Evolutionary conservation across 1,140 invertebrate species (phyloP).

Genomic region (Drosophila navojoa): DNA sequence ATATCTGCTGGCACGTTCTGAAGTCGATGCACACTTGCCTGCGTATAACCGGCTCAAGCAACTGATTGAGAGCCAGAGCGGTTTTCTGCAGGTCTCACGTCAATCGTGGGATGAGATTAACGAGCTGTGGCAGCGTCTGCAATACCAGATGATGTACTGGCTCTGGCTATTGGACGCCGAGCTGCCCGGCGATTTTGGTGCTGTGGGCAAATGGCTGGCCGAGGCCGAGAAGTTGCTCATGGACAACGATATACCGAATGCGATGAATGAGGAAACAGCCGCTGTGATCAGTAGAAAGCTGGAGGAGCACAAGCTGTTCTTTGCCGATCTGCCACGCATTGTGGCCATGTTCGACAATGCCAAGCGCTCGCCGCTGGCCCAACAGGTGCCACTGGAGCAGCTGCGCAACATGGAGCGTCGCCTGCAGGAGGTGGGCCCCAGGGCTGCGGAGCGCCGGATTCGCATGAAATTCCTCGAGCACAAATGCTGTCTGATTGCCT

Average conservation of each 20-base stretch:
- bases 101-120: constrained; percentile 92
- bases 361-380: constrained; percentile 86
- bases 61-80: constrained; percentile 89
- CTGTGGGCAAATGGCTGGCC: constrained; percentile 95
- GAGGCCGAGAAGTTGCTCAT: constrained; percentile 92
- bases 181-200: constrained; percentile 92
- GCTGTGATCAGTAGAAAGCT: constrained; percentile 93
- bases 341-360: constrained; percentile 90
- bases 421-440: constrained; percentile 88
- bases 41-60: constrained; percentile 89
- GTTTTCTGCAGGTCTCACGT: constrained; percentile 90
- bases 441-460: constrained; percentile 90
- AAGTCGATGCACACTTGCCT: constrained; percentile 88
- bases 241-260: constrained; percentile 91
- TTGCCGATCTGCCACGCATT: constrained; percentile 91
- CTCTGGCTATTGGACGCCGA: constrained; percentile 92
- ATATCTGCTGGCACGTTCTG: constrained; percentile 88
- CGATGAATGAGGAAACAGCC: constrained; percentile 93
- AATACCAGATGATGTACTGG: constrained; percentile 92
- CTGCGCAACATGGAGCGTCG: constrained; percentile 91
- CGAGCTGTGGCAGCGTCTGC: constrained; percentile 90
- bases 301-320: constrained; percentile 95
- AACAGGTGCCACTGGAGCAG: constrained; percentile 90
- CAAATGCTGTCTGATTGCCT: constrained; percentile 95
- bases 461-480: constrained; percentile 95